Conservation (phyloP, 2,888 invertebrate species). For the Margaritifera margaritifera region DNA sequence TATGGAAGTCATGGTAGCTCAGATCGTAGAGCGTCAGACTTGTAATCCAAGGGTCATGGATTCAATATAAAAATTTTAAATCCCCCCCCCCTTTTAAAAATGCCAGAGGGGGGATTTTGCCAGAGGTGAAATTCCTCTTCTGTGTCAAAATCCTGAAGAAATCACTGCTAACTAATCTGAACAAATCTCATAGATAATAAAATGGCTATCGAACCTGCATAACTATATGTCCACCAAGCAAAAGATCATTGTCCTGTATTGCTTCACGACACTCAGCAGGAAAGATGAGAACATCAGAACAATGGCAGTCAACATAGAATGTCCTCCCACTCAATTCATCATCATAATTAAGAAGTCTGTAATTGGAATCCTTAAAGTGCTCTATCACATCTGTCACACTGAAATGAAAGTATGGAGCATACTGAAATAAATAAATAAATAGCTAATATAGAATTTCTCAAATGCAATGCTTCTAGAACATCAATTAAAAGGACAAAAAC, state of each 20-base stretch:
- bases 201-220: constrained; percentile 61
- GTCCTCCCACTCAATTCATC: constrained; percentile 44
- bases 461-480: no score
- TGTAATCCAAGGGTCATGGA: no score
- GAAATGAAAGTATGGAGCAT: constrained; percentile 7
- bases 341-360: constrained; percentile 40
- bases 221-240: constrained; percentile 60
- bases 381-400: constrained; percentile 54
- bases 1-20: no score
- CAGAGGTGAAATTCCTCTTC: not conserved
- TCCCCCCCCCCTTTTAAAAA: no score
- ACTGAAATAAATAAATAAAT: not conserved
- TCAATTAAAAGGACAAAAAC: no score
- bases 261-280: constrained; percentile 53
- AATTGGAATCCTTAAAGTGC: constrained; percentile 56
- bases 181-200: not conserved
- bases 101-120: not conserved
- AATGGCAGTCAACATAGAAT: constrained; percentile 63
- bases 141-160: not conserved
- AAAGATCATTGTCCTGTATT: constrained; percentile 53
- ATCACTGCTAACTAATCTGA: not conserved
- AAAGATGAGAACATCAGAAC: constrained; percentile 65
- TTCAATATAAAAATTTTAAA: no score
- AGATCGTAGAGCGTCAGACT: no score
- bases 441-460: no score